Evolutionary conservation across 2,888 invertebrate genomes (phyloP), one percentile per base, ranked within the genome.

Genomic region (Drosophila kuntzei): DNA sequence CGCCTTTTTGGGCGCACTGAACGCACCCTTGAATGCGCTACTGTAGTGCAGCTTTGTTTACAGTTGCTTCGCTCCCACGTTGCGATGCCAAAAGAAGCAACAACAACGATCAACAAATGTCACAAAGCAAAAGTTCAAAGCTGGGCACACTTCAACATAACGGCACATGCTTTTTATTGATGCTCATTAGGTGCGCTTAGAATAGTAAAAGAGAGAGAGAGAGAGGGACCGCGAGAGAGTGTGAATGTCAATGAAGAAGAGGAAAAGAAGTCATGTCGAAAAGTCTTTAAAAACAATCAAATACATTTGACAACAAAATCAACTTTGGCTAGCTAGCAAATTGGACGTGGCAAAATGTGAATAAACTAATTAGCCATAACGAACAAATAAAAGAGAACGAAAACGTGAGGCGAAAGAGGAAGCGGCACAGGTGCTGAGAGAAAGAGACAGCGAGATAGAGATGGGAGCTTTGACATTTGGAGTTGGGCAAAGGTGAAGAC

Each of bases 281-380:
- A 62, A 50, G 51, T 51, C 62, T 73, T 79, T 63, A 75, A 71
- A 74, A 65, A 63, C 65, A 68, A 79, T 71, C 63, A 67, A 76
- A 83, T 71, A 62, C 62, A 65, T 57, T 71, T 61, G 57, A 77
- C 68, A 77, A 70, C 67, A 68, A 65, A 69, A 50, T 62, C 34
- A 64, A 39, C 39, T 44, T 14, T 20, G 44, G 29, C 49, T 22
- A 71, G 29, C 49, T 22, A 71, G 46, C 62, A 72, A 76, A 76
- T 67, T 78, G 54, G 47, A 61, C 81, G 71, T 70, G 74, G 80
- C 74, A 54, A 69, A 72, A 79, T 76, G 67, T 71, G 68, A 75
- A 60, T 68, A 83, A 69, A 69, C 80, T 79, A 83, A 86, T 82
- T 80, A 79, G 76, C 62, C 68, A 69, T 50, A 78, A 51, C 55